A percentile compares a stretch with the other conserved stretches of the same genome.
phyloP scores from a whole-genome alignment of 2,113 vertebrate genomes.

The Etia nguti region DNA sequence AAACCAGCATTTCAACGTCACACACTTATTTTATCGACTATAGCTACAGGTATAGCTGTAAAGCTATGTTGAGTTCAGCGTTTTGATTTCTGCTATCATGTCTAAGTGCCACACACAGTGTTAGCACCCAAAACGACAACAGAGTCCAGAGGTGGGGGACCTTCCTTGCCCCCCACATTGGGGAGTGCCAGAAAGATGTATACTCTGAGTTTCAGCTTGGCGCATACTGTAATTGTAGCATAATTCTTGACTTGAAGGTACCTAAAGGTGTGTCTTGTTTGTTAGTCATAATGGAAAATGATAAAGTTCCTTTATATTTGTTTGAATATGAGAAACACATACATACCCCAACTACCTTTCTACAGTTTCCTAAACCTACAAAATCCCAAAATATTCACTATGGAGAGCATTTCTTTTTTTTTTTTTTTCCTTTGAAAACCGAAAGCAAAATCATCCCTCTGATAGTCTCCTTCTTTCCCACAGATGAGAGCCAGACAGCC shows the following conservation, averaged over 20 bases:
- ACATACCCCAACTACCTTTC: not conserved
- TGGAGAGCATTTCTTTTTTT: not conserved
- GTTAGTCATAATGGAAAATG: not conserved
- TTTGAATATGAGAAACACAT: not conserved
- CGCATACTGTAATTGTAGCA: not conserved
- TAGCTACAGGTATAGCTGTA: not conserved
- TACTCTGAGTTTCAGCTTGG: not conserved
- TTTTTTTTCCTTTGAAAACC: not conserved
- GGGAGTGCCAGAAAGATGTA: fast-evolving
- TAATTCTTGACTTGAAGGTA: not conserved
- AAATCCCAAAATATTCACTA: not conserved
- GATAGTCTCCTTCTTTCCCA: not conserved
- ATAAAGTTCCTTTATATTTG: not conserved
- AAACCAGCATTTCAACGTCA: not conserved
- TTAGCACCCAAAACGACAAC: not conserved
- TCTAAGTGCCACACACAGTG: not conserved
- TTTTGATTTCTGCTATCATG: not conserved
- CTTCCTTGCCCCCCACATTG: not conserved
- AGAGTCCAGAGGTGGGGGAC: not conserved
- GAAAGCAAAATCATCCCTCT: not conserved
- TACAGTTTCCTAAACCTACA: not conserved
- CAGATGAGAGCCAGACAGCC: constrained; percentile 75
- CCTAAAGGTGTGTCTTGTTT: not conserved
- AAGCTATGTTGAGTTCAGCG: not conserved
- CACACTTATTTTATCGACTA: not conserved